These are phyloP conservation scores for Brachionus asplanchnoidis DNA, from an alignment of 1,140 invertebrate genomes.

Conservation along the genomic window DNA sequence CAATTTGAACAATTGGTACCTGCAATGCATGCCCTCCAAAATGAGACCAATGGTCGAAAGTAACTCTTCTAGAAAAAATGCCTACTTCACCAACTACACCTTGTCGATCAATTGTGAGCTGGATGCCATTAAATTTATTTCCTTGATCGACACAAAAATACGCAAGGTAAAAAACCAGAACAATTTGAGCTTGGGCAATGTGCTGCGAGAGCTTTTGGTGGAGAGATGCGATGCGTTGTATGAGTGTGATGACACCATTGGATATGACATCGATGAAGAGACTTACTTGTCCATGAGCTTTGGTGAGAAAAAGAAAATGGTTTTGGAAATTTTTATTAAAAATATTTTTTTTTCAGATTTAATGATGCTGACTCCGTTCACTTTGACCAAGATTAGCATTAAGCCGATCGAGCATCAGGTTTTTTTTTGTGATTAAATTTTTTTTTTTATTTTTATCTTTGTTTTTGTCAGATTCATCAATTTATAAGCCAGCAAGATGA, in stretches of 20 bases:
- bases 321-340: not conserved
- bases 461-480: not conserved
- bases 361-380: constrained; percentile 4
- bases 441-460: not conserved
- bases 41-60: not conserved
- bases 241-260: not conserved
- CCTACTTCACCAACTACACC: not conserved
- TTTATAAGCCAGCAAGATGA: constrained; percentile 21
- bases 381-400: not conserved
- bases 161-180: constrained; percentile 4
- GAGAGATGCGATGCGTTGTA: not conserved
- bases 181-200: constrained; percentile 1
- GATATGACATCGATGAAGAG: not conserved
- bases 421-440: too few species aligned
- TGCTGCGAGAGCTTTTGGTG: not conserved
- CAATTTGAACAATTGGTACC: constrained; percentile 31
- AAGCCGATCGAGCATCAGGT: constrained; percentile 28
- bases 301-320: not conserved
- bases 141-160: not conserved
- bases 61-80: not conserved
- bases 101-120: not conserved
- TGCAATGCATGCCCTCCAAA: constrained; percentile 6
- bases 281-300: constrained; percentile 18
- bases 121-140: constrained; percentile 5
- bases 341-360: constrained; percentile 13